phyloP scores from a whole-genome alignment of 2,113 vertebrate genomes.

The Notothenia rossii region DNA sequence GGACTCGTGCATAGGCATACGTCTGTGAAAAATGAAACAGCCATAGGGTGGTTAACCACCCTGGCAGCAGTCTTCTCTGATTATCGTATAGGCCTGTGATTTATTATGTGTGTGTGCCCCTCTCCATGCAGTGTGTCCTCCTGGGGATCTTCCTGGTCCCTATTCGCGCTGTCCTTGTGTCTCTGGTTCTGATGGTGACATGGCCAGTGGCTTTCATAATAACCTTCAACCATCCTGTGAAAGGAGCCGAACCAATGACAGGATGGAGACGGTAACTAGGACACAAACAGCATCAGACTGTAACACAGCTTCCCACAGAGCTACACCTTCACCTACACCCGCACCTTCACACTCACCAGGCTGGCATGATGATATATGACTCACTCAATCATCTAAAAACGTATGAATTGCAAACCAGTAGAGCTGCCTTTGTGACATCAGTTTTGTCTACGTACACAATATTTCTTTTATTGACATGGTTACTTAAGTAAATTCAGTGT shows the following conservation, averaged over 20 bases:
- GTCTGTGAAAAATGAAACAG: constrained; percentile 9
- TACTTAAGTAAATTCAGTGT: not conserved
- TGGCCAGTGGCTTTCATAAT: constrained; percentile 89
- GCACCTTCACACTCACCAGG: not conserved
- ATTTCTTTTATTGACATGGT: not conserved
- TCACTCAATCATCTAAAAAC: not conserved
- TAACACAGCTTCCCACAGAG: not conserved
- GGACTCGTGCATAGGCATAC: constrained; percentile 26
- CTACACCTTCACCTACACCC: not conserved
- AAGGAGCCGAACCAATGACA: constrained; percentile 84
- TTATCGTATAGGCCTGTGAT: constrained; percentile 22
- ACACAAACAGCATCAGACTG: constrained; percentile 19
- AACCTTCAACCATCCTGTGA: constrained; percentile 83
- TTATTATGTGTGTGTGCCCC: constrained; percentile 3
- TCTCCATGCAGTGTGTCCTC: constrained; percentile 79
- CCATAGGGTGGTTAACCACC: too few relatives aligned
- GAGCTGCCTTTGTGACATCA: not conserved
- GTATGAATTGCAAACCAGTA: not conserved
- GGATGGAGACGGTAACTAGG: constrained; percentile 94
- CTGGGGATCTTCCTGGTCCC: constrained; percentile 91
- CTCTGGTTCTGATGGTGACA: constrained; percentile 84
- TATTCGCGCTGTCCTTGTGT: constrained; percentile 84
- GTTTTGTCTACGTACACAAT: not conserved
- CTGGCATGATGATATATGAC: not conserved
- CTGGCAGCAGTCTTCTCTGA: constrained; percentile 10